phyloP scores from a whole-genome alignment of 1,140 invertebrate genomes.

The Lasioglossum baleicum region DNA sequence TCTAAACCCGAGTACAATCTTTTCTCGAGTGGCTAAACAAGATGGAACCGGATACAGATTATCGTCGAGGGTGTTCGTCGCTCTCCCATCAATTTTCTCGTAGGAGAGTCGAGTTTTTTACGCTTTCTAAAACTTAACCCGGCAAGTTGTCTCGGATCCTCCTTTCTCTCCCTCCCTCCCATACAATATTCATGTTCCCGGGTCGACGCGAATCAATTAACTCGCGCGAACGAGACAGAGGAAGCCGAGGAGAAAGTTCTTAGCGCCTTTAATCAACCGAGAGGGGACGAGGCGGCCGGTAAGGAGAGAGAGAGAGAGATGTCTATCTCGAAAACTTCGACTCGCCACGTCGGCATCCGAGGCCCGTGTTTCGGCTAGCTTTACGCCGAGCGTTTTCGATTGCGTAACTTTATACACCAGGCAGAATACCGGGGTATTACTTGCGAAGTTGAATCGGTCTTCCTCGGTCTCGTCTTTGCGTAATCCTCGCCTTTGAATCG shows the following conservation, averaged over 20 bases:
- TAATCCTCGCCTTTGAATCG: constrained; percentile 13
- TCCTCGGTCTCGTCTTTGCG: neutral
- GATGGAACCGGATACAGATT: too few species aligned
- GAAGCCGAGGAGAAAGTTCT: constrained; percentile 12
- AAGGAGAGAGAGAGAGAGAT: neutral
- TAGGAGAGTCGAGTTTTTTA: neutral
- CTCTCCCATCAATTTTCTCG: neutral
- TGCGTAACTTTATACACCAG: neutral
- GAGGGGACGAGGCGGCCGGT: neutral
- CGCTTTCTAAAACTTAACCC: neutral
- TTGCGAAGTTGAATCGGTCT: constrained; percentile 3
- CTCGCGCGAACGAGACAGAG: neutral
- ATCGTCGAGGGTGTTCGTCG: neutral
- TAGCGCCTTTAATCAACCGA: constrained; percentile 21
- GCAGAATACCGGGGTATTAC: neutral
- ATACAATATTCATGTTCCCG: constrained; percentile 1
- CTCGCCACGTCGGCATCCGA: too few species aligned
- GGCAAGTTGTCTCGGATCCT: neutral
- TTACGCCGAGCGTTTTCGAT: constrained; percentile 11
- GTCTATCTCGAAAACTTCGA: neutral
- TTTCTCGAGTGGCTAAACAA: too few species aligned
- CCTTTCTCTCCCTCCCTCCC: neutral
- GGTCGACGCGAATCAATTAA: constrained; percentile 22
- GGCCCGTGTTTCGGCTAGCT: neutral
- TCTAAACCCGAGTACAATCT: too few species aligned